Percentiles rank a stretch among this genome's conserved stretches.
These are phyloP conservation scores for Caenorhabditis tropicalis DNA, from an alignment of 1,140 invertebrate genomes.

Conservation along the genomic window DNA sequence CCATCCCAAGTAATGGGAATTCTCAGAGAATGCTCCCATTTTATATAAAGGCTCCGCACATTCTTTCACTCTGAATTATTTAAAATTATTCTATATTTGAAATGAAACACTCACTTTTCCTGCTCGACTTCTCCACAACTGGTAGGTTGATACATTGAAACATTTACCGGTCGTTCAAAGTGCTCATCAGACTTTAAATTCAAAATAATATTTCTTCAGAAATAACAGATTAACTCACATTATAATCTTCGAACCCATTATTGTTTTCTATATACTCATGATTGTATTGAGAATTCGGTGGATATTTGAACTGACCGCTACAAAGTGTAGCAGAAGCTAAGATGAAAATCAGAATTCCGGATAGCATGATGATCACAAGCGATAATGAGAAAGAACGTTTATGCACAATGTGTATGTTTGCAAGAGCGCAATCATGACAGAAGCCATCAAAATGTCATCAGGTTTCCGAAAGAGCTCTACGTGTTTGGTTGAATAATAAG, in stretches of 20 bases:
- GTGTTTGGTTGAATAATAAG: not conserved
- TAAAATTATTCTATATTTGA: not conserved
- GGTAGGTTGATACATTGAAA: constrained; percentile 1
- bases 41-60: constrained; percentile 20
- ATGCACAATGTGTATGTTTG: constrained; percentile 12
- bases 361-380: not conserved
- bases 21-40: constrained; percentile 10
- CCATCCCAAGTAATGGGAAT: constrained; percentile 28
- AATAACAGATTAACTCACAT: not conserved
- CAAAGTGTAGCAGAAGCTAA: not conserved
- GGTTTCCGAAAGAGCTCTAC: not conserved
- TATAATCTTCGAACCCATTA: not conserved
- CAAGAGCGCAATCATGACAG: constrained; percentile 29
- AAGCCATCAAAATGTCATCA: constrained; percentile 42
- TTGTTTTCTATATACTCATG: not conserved
- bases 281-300: not conserved
- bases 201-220: not conserved
- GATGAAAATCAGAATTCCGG: not conserved
- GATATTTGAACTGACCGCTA: not conserved
- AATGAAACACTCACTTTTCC: not conserved
- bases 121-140: constrained; percentile 23
- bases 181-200: constrained; percentile 1
- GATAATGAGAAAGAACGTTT: not conserved
- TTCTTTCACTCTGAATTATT: constrained; percentile 4
- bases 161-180: not conserved